Evolutionary conservation across 2,888 invertebrate genomes (phyloP), one percentile per base, ranked within the genome.

Genomic region (Apotomis turbidana): DNA sequence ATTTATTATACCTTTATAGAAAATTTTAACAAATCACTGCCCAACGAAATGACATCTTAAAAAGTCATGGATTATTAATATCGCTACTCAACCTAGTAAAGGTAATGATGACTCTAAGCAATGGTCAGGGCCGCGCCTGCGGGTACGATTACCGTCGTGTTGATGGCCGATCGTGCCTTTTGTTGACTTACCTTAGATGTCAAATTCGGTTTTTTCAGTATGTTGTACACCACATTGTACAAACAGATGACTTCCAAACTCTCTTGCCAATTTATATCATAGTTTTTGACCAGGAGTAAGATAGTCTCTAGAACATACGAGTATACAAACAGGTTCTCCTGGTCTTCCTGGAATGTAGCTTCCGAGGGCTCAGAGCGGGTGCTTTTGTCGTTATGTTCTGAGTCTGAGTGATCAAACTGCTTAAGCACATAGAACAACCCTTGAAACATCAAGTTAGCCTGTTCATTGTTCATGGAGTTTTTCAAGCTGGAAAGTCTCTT

Each of bases 201-300:
- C 67, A 94, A 82, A 78, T 90, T 89, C 0, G 85, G 82, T 59
- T 87, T 86, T 72, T 87, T 85, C 66, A 94, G 79, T 64, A 93
- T 89, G 76, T 87, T 86, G 61, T 84, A 86, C 3, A 93, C 90
- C 62, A 90, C 80, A 51, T 83, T 85, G 71, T 92, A 91, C 10
- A 97, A 88, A 76, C 96, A 96, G 73, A 96, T 93, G 0, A 96
- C 95, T 90, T 97, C 97, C 3, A 97, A 93, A 71, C 96, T 96
- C 78, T 97, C 96, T 71, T 95, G 95, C 97, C 97, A 97, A 49
- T 95, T 95, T 12, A 97, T 95, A 74, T 95, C 94, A 77, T 96
- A 96, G 61, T 95, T 94, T 73, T 95, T 95, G 4, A 97, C 95
- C 58, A 97, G 88, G 0, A 94, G 91, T 36, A 95, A 91, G 10